Percentiles rank a stretch among this genome's conserved stretches.
Evolutionary conservation across 2,113 vertebrate genomes (phyloP).

Genomic region (Crotalus viridis): DNA sequence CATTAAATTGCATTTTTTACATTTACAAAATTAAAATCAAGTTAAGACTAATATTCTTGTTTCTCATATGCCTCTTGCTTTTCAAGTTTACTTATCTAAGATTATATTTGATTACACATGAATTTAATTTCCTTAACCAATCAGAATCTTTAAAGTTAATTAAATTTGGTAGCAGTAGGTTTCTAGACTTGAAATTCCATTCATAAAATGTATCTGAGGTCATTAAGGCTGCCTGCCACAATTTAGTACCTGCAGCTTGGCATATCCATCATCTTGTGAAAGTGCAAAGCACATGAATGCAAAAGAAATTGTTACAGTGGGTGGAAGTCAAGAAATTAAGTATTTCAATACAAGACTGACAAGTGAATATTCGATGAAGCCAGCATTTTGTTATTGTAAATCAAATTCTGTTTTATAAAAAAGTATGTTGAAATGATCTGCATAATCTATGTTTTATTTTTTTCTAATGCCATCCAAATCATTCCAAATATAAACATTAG

Average conservation of each 20-base stretch:
- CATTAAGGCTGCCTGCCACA: not conserved
- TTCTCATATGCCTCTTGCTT: not conserved
- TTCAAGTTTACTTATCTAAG: not conserved
- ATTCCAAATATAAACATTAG: not conserved
- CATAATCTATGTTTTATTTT: not conserved
- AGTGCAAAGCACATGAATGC: not conserved
- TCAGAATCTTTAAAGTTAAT: not conserved
- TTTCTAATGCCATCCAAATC: too few species aligned
- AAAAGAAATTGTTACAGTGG: not conserved
- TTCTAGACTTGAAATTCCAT: not conserved
- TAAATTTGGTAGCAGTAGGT: not conserved
- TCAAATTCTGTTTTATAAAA: not conserved
- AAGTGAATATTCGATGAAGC: not conserved
- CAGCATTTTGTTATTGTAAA: not conserved
- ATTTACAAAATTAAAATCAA: not conserved
- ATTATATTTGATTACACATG: not conserved
- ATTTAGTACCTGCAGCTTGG: not conserved
- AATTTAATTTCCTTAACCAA: not conserved
- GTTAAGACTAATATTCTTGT: not conserved
- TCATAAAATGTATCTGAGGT: not conserved
- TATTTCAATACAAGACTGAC: not conserved
- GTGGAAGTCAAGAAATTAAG: not conserved
- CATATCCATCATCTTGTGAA: not conserved
- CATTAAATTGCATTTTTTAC: not conserved
- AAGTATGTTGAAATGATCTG: not conserved